These are phyloP conservation scores for Netelia inedita DNA, from an alignment of 2,888 invertebrate species.

Conservation along the genomic window DNA sequence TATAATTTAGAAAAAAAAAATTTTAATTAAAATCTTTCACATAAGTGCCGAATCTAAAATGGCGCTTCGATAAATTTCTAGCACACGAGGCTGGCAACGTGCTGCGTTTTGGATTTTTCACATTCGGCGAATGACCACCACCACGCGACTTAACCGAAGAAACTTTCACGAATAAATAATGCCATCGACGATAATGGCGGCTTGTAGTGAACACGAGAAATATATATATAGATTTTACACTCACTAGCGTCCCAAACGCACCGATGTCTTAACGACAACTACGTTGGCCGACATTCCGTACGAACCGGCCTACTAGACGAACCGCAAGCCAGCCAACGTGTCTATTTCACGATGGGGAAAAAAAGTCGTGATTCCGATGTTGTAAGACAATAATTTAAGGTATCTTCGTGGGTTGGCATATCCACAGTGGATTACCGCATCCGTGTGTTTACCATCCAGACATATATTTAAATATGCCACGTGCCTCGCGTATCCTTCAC, in stretches of 20 bases:
- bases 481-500: too few relatives aligned
- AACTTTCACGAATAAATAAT: neutral
- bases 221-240: neutral
- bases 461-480: neutral
- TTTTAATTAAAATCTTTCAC: too few relatives aligned
- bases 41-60: neutral
- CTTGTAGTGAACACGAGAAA: neutral
- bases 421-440: neutral
- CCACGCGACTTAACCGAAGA: neutral
- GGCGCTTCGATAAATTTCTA: neutral
- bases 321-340: neutral
- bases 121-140: neutral
- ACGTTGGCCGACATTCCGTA: slow-evolving; percentile 1
- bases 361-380: neutral
- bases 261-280: slow-evolving; percentile 35
- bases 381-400: neutral
- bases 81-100: neutral
- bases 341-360: neutral
- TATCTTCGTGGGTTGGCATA: neutral
- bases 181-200: neutral
- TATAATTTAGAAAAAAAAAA: too few relatives aligned
- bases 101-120: neutral
- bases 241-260: neutral
- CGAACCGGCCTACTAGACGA: neutral
- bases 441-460: neutral